phyloP scores from a whole-genome alignment of 2,797 vertebrate genomes.

The Fundulus diaphanus region DNA sequence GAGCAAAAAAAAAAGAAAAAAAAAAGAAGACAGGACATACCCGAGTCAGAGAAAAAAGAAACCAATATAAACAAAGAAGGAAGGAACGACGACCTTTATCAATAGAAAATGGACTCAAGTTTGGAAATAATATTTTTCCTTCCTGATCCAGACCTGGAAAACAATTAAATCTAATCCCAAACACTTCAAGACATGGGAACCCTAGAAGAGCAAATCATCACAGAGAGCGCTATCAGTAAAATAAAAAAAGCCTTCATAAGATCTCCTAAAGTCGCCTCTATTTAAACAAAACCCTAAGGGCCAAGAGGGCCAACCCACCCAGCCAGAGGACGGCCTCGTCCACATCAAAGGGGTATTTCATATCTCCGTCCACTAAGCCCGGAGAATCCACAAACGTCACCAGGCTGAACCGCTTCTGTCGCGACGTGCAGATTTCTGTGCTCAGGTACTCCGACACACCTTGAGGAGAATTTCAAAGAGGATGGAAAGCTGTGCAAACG shows the following conservation, averaged over 20 bases:
- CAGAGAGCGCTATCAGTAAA: too few relatives aligned
- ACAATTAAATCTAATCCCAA: neutral
- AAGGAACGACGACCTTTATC: neutral
- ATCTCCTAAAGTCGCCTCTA: neutral
- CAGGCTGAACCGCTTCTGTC: slow-evolving; percentile 88
- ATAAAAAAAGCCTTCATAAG: neutral
- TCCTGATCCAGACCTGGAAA: neutral
- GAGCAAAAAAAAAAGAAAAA: neutral
- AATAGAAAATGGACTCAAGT: too few relatives aligned
- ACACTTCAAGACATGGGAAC: neutral
- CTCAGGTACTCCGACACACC: slow-evolving; percentile 86
- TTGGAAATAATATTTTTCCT: too few relatives aligned
- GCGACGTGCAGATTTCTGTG: slow-evolving; percentile 88
- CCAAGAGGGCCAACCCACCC: slow-evolving; percentile 69
- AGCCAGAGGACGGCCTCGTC: slow-evolving; percentile 86
- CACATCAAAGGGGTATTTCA: slow-evolving; percentile 92
- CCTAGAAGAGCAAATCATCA: neutral
- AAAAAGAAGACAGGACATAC: neutral
- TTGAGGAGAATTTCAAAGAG: slow-evolving; percentile 36
- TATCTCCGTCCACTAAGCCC: slow-evolving; percentile 88
- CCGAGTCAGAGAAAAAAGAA: too few relatives aligned
- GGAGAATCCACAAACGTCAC: slow-evolving; percentile 88
- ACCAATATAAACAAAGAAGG: neutral
- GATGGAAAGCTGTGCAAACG: neutral
- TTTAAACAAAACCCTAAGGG: too few relatives aligned